A percentile compares a stretch with the other conserved stretches of the same genome.
These are phyloP conservation scores for Mythimna albipuncta DNA, from an alignment of 2,888 invertebrate species.

Conservation along the genomic window DNA sequence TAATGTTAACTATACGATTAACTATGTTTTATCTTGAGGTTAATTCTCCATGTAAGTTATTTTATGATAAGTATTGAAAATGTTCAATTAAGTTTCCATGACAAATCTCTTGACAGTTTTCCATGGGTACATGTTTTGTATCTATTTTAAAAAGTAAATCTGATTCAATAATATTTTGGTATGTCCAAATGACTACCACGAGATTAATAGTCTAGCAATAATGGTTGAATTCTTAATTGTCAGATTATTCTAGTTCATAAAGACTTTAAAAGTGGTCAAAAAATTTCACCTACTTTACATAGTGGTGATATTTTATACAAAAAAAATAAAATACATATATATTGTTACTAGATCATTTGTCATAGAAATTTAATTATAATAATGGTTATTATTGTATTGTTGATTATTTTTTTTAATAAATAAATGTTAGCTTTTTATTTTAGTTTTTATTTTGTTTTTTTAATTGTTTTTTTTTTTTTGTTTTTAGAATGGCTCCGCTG, in stretches of 20 bases:
- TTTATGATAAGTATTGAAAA: conserved; percentile 35
- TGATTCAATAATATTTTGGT: neutral
- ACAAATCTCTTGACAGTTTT: conserved; percentile 31
- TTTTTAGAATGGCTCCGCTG: conserved; percentile 96
- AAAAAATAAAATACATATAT: neutral
- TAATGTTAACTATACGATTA: conserved; percentile 33
- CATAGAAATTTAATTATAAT: conserved; percentile 52
- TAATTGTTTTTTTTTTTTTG: conserved; percentile 88
- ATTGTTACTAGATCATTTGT: conserved; percentile 32
- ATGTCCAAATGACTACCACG: neutral
- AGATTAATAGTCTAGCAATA: neutral
- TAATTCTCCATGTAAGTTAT: conserved; percentile 66
- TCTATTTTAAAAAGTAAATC: neutral
- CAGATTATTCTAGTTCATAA: neutral
- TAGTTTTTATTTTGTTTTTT: conserved; percentile 74
- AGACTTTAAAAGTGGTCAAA: neutral
- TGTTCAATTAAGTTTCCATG: conserved; percentile 54
- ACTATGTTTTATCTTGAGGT: conserved; percentile 49
- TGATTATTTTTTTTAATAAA: conserved; percentile 70
- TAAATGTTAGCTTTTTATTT: conserved; percentile 81
- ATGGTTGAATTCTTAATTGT: neutral
- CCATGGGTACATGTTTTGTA: neutral
- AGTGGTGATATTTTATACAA: no score
- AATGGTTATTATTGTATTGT: conserved; percentile 29
- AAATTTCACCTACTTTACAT: neutral